Conservation (phyloP, 35 echinoderm and acorn worm genomes). For the Hemicentrotus pulcherrimus region DNA sequence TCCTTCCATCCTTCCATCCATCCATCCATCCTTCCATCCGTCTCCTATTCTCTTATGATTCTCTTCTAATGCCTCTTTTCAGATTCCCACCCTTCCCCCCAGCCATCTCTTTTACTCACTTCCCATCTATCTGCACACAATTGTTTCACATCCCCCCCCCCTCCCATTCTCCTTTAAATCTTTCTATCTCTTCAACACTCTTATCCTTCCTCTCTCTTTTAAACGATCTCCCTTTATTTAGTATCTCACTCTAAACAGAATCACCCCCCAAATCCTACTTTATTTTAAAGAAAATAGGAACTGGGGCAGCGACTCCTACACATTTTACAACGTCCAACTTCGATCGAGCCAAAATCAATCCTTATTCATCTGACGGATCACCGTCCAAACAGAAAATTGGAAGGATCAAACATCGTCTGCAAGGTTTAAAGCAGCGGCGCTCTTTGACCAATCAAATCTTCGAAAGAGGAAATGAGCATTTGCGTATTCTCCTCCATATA, state of each 20-base stretch:
- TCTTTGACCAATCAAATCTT: not conserved
- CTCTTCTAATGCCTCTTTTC: not conserved
- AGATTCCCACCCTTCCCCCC: too few relatives aligned
- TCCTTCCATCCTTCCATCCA: not conserved
- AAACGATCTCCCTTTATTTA: too few relatives aligned
- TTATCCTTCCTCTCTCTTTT: too few relatives aligned
- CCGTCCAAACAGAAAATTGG: conserved; percentile 1
- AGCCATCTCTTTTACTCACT: too few relatives aligned
- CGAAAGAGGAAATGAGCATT: not conserved
- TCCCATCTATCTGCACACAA: too few relatives aligned
- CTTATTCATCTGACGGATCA: not conserved
- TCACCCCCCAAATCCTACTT: not conserved
- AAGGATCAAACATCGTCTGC: conserved; percentile 2
- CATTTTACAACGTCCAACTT: conserved; percentile 12
- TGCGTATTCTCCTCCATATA: not conserved
- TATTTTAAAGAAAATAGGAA: not conserved
- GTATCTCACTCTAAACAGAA: not conserved
- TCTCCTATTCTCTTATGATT: not conserved
- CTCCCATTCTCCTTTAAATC: too few relatives aligned
- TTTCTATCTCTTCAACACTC: too few relatives aligned
- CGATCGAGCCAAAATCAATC: conserved; percentile 1
- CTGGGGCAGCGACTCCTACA: not conserved
- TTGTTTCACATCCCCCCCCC: too few relatives aligned
- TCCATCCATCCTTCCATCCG: not conserved
- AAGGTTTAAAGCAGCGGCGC: not conserved